Evolutionary conservation across 2,888 invertebrate species (phyloP).

Genomic region (Trissonchulus sp.): DNA sequence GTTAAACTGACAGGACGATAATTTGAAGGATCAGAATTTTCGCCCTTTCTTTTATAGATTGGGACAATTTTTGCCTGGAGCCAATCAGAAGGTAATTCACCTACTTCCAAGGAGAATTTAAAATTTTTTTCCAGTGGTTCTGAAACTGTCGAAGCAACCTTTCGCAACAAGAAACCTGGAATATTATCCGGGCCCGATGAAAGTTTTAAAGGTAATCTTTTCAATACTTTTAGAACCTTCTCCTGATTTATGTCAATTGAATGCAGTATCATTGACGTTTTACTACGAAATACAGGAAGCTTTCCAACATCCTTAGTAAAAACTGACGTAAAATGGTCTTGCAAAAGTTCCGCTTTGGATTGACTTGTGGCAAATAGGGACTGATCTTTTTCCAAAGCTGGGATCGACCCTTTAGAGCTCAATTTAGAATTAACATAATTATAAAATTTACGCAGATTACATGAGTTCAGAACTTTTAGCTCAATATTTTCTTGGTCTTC

Average conservation of each 20-base stretch:
- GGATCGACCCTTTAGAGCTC: background rate
- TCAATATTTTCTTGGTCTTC: background rate
- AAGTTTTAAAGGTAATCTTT: background rate
- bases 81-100: background rate
- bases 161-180: constrained; percentile 8
- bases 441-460: background rate
- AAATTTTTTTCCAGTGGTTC: background rate
- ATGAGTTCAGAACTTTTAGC: background rate
- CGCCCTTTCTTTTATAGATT: constrained; percentile 9
- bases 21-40: background rate
- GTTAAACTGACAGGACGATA: constrained; percentile 18
- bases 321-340: background rate
- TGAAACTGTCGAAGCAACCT: background rate
- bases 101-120: background rate
- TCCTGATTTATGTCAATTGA: background rate
- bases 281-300: background rate
- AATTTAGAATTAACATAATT: constrained; percentile 4
- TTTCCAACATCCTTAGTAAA: background rate
- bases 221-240: background rate
- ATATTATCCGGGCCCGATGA: constrained; percentile 17
- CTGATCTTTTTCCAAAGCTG: background rate
- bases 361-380: background rate
- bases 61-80: constrained; percentile 6
- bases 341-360: background rate
- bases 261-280: background rate